These are phyloP conservation scores for Terebella lapidaria DNA, from an alignment of 2,888 invertebrate genomes.

Conservation along the genomic window DNA sequence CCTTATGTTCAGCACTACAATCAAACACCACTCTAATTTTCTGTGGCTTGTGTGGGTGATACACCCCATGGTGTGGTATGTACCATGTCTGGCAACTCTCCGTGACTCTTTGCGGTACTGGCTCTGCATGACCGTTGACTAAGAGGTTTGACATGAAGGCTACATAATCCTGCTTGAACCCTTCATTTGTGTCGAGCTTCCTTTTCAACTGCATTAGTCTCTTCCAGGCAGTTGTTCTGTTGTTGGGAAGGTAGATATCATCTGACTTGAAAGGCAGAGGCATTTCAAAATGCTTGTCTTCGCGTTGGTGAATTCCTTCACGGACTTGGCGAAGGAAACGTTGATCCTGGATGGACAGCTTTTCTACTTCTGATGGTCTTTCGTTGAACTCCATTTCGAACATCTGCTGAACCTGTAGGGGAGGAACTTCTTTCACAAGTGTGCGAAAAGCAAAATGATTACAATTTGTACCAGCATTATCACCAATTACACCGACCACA, in stretches of 20 bases:
- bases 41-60: not conserved
- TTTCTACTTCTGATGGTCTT: not conserved
- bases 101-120: not conserved
- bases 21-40: conserved; percentile 3
- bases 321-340: not conserved
- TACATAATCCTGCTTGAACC: not conserved
- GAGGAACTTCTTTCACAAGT: not conserved
- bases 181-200: not conserved
- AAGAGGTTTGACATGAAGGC: not conserved
- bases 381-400: not conserved
- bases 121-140: not conserved
- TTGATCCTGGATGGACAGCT: not conserved
- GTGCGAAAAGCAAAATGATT: not conserved
- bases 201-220: not conserved
- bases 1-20: not conserved
- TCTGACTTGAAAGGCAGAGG: not conserved
- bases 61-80: conserved; percentile 1
- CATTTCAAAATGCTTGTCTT: not conserved
- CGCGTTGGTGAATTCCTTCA: not conserved
- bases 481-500: not conserved
- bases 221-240: not conserved
- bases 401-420: not conserved
- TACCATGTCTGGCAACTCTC: not conserved
- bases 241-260: not conserved
- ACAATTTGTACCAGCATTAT: not conserved